phyloP scores from a whole-genome alignment of 2,888 invertebrate species.

The Caenorhabditis doughertyi region DNA sequence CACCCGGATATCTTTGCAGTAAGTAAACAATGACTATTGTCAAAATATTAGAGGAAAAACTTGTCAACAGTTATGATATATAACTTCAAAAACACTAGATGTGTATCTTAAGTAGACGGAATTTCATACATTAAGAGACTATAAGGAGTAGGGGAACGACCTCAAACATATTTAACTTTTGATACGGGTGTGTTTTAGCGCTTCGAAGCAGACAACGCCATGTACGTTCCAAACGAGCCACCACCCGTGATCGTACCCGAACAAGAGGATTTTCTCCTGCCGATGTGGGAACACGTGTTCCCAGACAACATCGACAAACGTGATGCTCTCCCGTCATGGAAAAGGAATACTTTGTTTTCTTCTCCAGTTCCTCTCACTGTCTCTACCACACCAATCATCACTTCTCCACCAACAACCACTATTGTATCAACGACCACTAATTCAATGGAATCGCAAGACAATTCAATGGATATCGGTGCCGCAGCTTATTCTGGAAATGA shows the following conservation, averaged over 20 bases:
- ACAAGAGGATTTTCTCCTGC: background rate
- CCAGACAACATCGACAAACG: background rate
- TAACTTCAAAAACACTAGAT: too few relatives aligned
- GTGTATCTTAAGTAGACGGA: too few relatives aligned
- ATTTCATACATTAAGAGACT: too few relatives aligned
- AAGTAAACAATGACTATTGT: background rate
- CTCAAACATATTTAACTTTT: too few relatives aligned
- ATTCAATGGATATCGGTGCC: background rate
- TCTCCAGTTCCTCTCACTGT: background rate
- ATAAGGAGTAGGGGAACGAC: too few relatives aligned
- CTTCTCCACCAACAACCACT: too few relatives aligned
- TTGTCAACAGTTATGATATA: too few relatives aligned
- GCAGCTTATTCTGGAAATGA: background rate
- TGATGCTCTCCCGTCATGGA: too few relatives aligned
- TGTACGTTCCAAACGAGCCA: background rate
- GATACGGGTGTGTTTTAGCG: conserved; percentile 3
- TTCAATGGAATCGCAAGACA: background rate
- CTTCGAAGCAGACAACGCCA: conserved; percentile 8
- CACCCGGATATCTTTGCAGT: background rate
- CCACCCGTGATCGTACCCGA: background rate
- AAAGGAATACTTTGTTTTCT: too few relatives aligned
- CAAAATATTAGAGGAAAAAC: too few relatives aligned
- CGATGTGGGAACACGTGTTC: background rate
- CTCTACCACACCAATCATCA: background rate
- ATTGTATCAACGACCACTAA: too few relatives aligned